A percentile compares a stretch with the other conserved stretches of the same genome.
phyloP scores from a whole-genome alignment of 2,113 vertebrate species.

The Ceyx margarethae region DNA sequence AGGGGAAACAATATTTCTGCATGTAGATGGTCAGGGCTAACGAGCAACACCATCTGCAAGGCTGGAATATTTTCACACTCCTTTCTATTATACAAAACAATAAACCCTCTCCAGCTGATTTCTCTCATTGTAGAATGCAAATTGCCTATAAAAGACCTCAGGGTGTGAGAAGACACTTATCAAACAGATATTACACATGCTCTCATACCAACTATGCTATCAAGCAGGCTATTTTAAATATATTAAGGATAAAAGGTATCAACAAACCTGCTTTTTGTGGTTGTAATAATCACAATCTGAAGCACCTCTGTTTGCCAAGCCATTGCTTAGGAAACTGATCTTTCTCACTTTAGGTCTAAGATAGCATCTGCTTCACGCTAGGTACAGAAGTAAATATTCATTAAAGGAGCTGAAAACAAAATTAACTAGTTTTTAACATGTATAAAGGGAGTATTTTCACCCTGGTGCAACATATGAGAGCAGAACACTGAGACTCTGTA shows the following conservation, averaged over 20 bases:
- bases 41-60: slow-evolving; percentile 72
- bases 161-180: slow-evolving; percentile 79
- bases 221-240: slow-evolving; percentile 59
- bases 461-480: slow-evolving; percentile 6
- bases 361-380: neutral
- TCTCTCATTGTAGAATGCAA: slow-evolving; percentile 77
- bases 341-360: slow-evolving; percentile 24
- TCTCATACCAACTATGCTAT: slow-evolving; percentile 48
- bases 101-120: slow-evolving; percentile 78
- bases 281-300: slow-evolving; percentile 52
- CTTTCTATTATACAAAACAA: slow-evolving; percentile 77
- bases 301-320: slow-evolving; percentile 25
- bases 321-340: slow-evolving; percentile 5
- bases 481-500: neutral
- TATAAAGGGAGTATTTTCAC: neutral
- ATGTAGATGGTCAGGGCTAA: slow-evolving; percentile 69
- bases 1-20: slow-evolving; percentile 61
- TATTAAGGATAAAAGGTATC: slow-evolving; percentile 64
- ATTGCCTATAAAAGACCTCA: slow-evolving; percentile 75
- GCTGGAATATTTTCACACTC: slow-evolving; percentile 76
- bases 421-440: slow-evolving; percentile 11
- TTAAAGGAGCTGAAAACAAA: slow-evolving; percentile 37
- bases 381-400: slow-evolving; percentile 24
- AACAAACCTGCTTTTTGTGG: slow-evolving; percentile 49
- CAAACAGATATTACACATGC: slow-evolving; percentile 69